Conservation (phyloP, 1,140 invertebrate species). For the Lordiphosa stackelbergi region DNA sequence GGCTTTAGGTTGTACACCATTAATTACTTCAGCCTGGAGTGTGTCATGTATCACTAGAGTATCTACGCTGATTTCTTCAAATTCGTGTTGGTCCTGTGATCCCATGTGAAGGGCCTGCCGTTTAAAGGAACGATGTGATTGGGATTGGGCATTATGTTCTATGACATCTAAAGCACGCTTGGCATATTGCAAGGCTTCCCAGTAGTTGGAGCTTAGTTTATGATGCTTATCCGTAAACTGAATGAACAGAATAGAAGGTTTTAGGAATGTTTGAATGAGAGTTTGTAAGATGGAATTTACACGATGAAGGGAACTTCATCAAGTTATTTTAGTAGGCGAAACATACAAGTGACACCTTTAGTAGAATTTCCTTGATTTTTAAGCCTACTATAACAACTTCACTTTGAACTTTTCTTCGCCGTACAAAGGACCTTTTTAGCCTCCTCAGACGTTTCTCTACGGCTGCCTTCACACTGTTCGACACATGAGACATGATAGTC, state of each 20-base stretch:
- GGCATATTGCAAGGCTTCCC: conserved; percentile 57
- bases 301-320: too few relatives aligned
- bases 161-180: conserved; percentile 57
- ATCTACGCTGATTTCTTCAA: conserved; percentile 51
- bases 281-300: neutral
- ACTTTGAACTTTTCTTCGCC: too few relatives aligned
- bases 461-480: too few relatives aligned
- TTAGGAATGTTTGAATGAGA: neutral
- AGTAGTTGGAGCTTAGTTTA: conserved; percentile 56
- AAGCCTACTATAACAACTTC: too few relatives aligned
- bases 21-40: conserved; percentile 42
- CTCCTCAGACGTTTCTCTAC: too few relatives aligned
- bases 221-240: conserved; percentile 40
- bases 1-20: conserved; percentile 35
- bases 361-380: too few relatives aligned
- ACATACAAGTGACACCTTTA: too few relatives aligned
- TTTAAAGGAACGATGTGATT: conserved; percentile 18
- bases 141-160: conserved; percentile 19
- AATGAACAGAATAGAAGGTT: neutral
- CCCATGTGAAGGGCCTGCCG: conserved; percentile 5
- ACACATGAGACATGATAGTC: too few relatives aligned
- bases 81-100: conserved; percentile 28
- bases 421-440: too few relatives aligned
- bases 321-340: too few relatives aligned
- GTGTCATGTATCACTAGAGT: conserved; percentile 45